Percentiles rank a stretch among this genome's conserved stretches.
These are phyloP conservation scores for Prionailurus bengalensis DNA, from an alignment of 2,113 vertebrate genomes.

Conservation along the genomic window DNA sequence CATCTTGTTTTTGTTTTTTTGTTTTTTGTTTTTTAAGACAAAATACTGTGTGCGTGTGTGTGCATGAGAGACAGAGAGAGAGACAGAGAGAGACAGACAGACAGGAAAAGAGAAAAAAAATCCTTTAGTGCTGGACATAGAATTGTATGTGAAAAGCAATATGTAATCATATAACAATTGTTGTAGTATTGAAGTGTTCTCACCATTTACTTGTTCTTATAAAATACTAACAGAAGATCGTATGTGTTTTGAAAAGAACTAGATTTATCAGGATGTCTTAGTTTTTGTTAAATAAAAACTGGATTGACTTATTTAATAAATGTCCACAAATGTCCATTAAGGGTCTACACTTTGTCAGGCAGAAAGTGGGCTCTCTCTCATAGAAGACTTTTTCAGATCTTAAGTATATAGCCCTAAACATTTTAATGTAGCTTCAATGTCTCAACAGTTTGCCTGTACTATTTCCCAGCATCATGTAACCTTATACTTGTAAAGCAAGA, in stretches of 20 bases:
- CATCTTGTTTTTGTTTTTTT: neutral
- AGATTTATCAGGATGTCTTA: neutral
- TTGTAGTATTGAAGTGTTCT: neutral
- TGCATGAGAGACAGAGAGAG: neutral
- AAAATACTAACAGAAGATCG: neutral
- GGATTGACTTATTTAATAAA: neutral
- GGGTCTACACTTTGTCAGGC: neutral
- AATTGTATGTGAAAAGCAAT: neutral
- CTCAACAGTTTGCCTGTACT: neutral
- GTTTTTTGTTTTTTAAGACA: neutral
- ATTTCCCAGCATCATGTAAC: neutral
- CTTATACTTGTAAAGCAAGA: neutral
- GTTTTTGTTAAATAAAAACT: constrained; percentile 25
- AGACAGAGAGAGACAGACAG: neutral
- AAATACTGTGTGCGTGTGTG: neutral
- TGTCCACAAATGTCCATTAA: neutral
- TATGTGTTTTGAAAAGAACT: neutral
- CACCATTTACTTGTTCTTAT: neutral
- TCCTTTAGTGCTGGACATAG: neutral
- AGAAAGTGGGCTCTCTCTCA: neutral
- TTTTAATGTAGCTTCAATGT: neutral
- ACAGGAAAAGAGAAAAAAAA: neutral
- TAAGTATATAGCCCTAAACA: constrained; percentile 16
- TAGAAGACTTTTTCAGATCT: neutral
- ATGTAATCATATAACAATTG: neutral